Evolutionary conservation across 1,140 invertebrate species (phyloP).

Genomic region (Phymastichus coffea): DNA sequence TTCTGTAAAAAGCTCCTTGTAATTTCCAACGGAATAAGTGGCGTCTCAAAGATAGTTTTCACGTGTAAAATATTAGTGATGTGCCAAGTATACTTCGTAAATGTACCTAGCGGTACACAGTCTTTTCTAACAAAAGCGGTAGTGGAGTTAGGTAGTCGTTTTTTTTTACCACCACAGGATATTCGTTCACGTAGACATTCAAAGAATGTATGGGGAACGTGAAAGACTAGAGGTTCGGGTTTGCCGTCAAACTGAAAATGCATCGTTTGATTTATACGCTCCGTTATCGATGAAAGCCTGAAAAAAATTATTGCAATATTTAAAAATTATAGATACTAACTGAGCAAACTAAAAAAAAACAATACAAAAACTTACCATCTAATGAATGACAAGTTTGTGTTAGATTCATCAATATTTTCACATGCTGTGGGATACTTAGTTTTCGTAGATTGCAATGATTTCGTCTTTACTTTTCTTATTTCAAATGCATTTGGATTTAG

Average conservation of each 20-base stretch:
- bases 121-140: slow-evolving; percentile 64
- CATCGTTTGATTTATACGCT: slow-evolving; percentile 78
- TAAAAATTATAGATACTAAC: background rate
- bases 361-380: slow-evolving; percentile 62
- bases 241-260: slow-evolving; percentile 74
- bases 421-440: slow-evolving; percentile 43
- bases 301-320: background rate
- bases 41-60: slow-evolving; percentile 75
- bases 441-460: slow-evolving; percentile 39
- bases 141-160: slow-evolving; percentile 66
- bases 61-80: slow-evolving; percentile 74
- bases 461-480: slow-evolving; percentile 44
- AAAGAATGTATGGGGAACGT: slow-evolving; percentile 71
- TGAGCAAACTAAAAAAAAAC: background rate
- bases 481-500: slow-evolving; percentile 50
- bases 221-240: slow-evolving; percentile 72
- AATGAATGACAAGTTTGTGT: slow-evolving; percentile 61
- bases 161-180: slow-evolving; percentile 65
- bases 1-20: slow-evolving; percentile 70
- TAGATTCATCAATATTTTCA: slow-evolving; percentile 48
- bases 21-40: slow-evolving; percentile 65
- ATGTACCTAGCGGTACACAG: slow-evolving; percentile 67
- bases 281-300: slow-evolving; percentile 64
- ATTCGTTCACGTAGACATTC: slow-evolving; percentile 72
- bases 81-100: slow-evolving; percentile 74